Conservation (phyloP, 2,113 vertebrate species). For the Misgurnus mizolepis region DNA sequence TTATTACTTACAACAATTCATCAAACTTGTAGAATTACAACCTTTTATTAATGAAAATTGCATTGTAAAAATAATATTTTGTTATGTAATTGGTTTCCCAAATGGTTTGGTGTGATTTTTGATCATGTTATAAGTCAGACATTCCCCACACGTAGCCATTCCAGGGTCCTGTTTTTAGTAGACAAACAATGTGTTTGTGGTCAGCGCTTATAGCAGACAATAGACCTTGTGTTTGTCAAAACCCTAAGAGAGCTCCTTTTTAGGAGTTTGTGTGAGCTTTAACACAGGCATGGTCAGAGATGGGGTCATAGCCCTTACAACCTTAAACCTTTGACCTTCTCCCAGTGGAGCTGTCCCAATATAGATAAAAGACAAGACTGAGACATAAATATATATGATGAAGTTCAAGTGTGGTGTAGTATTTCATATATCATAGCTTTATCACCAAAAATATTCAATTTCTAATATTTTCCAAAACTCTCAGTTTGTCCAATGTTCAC, state of each 20-base stretch:
- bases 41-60: no score
- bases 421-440: background rate
- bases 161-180: constrained; percentile 56
- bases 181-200: constrained; percentile 51
- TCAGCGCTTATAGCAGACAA: constrained; percentile 67
- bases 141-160: constrained; percentile 22
- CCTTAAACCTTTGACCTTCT: constrained; percentile 60
- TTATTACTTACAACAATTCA: no score
- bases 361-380: background rate
- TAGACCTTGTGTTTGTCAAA: constrained; percentile 50
- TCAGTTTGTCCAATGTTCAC: no score
- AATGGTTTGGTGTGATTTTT: background rate
- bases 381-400: background rate
- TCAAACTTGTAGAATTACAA: no score
- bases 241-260: constrained; percentile 60
- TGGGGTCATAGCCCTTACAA: constrained; percentile 60
- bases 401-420: background rate
- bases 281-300: constrained; percentile 62
- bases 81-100: background rate
- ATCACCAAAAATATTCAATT: background rate
- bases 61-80: background rate
- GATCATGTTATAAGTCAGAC: background rate
- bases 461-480: no score
- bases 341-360: constrained; percentile 63
- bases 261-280: constrained; percentile 60